Conservation (phyloP, 2,797 vertebrate genomes). For the Ctenochaetus hawaiiensis region DNA sequence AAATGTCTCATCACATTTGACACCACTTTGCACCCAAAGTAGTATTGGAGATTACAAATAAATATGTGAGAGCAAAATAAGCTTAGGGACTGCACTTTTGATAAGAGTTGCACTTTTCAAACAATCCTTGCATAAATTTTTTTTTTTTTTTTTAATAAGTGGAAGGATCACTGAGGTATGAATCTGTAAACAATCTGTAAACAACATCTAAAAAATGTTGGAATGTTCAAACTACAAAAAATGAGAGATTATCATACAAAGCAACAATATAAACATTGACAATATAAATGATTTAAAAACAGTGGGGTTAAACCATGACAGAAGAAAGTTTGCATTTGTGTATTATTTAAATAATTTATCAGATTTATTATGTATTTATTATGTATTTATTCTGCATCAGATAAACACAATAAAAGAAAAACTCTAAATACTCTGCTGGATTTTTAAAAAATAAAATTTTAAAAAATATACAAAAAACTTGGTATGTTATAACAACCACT, state of each 20-base stretch:
- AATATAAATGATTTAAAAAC: no score
- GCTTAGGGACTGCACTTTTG: background rate
- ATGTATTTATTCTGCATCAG: no score
- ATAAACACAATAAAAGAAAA: no score
- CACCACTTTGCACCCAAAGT: background rate
- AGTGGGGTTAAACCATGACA: background rate
- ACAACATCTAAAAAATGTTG: background rate
- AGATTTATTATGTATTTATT: no score
- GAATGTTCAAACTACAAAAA: background rate
- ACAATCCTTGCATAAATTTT: background rate
- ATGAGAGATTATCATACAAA: background rate
- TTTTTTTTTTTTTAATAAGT: background rate
- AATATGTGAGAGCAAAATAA: background rate
- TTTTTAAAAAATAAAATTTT: no score
- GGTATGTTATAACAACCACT: no score
- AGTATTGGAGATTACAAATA: background rate
- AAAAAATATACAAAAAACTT: no score
- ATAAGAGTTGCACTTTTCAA: background rate
- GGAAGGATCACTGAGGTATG: background rate
- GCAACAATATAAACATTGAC: no score
- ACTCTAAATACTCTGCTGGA: no score
- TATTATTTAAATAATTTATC: no score
- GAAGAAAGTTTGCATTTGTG: no score
- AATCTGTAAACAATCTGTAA: background rate
- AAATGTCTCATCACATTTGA: constrained; percentile 20